A percentile compares a stretch with the other conserved stretches of the same genome.
These are phyloP conservation scores for Solenodon paradoxus DNA, from an alignment of 2,113 vertebrate genomes.

Conservation along the genomic window DNA sequence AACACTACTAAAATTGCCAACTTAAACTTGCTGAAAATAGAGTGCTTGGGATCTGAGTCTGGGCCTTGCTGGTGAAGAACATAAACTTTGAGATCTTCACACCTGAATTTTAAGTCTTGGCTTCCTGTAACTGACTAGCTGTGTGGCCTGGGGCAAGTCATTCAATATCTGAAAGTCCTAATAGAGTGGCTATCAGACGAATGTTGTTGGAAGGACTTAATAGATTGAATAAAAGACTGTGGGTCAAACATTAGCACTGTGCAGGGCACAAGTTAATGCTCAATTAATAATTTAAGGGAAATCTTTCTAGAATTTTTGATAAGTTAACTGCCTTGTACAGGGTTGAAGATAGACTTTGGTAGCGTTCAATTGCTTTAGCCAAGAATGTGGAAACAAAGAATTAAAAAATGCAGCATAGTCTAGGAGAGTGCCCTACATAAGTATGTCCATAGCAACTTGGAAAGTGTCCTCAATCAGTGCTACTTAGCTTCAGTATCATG, in stretches of 20 bases:
- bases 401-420: background rate
- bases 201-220: background rate
- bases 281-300: background rate
- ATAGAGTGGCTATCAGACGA: background rate
- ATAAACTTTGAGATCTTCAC: background rate
- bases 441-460: background rate
- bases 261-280: background rate
- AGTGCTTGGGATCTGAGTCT: background rate
- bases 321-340: background rate
- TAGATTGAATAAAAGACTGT: background rate
- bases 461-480: background rate
- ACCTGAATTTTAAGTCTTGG: background rate
- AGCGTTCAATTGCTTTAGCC: background rate
- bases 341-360: background rate
- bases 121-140: background rate
- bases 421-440: background rate
- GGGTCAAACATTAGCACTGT: background rate
- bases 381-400: background rate
- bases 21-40: background rate
- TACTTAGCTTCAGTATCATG: background rate
- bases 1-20: background rate
- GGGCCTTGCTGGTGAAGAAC: background rate
- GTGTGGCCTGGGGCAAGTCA: background rate
- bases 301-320: constrained; percentile 25
- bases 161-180: background rate